These are phyloP conservation scores for Marcusenius ussheri DNA, from an alignment of 2,113 vertebrate species.

Conservation along the genomic window DNA sequence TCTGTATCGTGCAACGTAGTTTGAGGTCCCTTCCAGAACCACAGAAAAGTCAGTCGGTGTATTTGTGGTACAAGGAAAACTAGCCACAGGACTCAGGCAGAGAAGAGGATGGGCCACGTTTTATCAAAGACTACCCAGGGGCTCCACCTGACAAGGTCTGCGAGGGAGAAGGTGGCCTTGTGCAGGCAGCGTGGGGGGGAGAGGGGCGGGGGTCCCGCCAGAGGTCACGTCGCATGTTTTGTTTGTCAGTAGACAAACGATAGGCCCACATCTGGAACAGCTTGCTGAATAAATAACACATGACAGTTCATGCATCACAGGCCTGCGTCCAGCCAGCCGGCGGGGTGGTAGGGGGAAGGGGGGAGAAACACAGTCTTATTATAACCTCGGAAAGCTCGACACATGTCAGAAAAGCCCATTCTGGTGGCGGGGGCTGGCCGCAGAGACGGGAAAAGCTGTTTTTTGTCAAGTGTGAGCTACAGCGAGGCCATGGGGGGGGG, in stretches of 20 bases:
- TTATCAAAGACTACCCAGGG: background rate
- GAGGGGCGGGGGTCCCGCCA: conserved; percentile 36
- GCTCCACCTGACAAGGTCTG: background rate
- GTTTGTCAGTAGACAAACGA: conserved; percentile 85
- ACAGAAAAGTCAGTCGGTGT: background rate
- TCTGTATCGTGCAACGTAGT: background rate
- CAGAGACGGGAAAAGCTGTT: conserved; percentile 31
- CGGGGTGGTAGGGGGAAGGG: conserved; percentile 51
- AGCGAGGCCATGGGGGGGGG: conserved; percentile 19
- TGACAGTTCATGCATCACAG: conserved; percentile 80
- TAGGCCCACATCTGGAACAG: conserved; percentile 86
- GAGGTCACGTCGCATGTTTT: conserved; percentile 76
- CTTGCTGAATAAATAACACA: conserved; percentile 85
- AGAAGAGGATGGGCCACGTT: background rate
- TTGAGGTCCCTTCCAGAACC: background rate
- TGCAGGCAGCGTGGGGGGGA: background rate
- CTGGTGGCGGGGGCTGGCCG: background rate
- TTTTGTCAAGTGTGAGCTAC: conserved; percentile 34
- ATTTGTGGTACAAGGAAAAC: background rate
- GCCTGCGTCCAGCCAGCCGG: conserved; percentile 73
- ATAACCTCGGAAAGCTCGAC: conserved; percentile 76
- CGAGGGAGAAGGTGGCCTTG: background rate
- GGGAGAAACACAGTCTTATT: conserved; percentile 77
- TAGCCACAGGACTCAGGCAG: background rate
- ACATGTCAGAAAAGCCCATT: conserved; percentile 25